Conservation (phyloP, 2,888 invertebrate genomes). For the Apamea monoglypha region DNA sequence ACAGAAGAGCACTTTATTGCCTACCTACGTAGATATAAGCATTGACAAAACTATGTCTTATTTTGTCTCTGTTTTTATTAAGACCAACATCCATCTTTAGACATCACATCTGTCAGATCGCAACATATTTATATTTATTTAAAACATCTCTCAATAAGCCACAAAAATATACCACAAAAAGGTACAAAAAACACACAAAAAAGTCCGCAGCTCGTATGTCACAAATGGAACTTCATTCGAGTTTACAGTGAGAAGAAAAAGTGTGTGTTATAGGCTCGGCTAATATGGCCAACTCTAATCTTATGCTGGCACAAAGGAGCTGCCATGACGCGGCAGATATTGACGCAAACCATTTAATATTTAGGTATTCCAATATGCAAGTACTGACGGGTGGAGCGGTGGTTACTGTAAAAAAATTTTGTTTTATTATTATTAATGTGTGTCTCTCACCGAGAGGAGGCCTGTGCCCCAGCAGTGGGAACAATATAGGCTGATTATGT, state of each 20-base stretch:
- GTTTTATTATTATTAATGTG: not conserved
- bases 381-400: constrained; percentile 76
- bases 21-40: not conserved
- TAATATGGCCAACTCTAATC: constrained; percentile 88
- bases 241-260: constrained; percentile 78
- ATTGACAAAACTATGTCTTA: constrained; percentile 1
- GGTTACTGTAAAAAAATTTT: constrained; percentile 26
- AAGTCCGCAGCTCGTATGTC: constrained; percentile 63
- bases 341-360: constrained; percentile 88
- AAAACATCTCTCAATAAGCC: constrained; percentile 41
- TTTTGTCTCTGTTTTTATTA: not conserved
- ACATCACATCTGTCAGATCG: constrained; percentile 48
- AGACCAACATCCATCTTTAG: constrained; percentile 20
- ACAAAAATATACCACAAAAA: constrained; percentile 25
- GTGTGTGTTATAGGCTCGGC: constrained; percentile 78
- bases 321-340: constrained; percentile 88
- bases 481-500: too few relatives aligned
- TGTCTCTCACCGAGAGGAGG: too few relatives aligned
- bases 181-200: constrained; percentile 36
- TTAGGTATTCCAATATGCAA: constrained; percentile 86
- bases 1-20: not conserved
- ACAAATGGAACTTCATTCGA: constrained; percentile 72
- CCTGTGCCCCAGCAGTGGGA: too few relatives aligned
- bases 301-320: constrained; percentile 85
- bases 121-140: constrained; percentile 54